Percentiles rank a stretch among this genome's conserved stretches.
Conservation (phyloP, 92 coral and sea anemone genomes). For the Porites divaricata region DNA sequence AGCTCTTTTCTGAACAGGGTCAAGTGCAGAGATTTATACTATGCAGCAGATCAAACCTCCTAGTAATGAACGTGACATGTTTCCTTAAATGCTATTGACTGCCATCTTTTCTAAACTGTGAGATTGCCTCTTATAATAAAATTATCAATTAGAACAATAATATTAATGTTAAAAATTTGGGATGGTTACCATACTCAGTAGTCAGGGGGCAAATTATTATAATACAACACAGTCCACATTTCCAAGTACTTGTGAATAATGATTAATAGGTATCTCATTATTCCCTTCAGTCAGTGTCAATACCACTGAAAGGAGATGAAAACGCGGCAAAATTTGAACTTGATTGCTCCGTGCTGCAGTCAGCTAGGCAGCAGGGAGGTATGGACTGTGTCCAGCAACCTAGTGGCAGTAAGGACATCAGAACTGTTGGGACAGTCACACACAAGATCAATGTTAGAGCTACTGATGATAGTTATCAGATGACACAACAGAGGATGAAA, state of each 20-base stretch:
- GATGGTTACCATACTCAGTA: no score
- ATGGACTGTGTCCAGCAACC: constrained; percentile 89
- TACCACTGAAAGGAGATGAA: constrained; percentile 67
- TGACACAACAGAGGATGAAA: constrained; percentile 90
- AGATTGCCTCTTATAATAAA: no score
- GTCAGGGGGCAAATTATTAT: no score
- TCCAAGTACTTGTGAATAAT: not conserved
- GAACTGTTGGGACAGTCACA: constrained; percentile 81
- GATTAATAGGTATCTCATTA: not conserved
- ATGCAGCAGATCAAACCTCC: not conserved
- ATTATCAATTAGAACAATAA: no score
- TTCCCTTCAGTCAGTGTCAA: constrained; percentile 60
- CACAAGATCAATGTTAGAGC: constrained; percentile 89
- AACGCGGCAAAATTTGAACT: constrained; percentile 68
- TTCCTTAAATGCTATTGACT: not conserved
- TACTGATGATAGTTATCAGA: constrained; percentile 93
- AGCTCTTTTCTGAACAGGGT: not conserved
- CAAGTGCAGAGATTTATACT: not conserved
- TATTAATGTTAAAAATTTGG: no score
- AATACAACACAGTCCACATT: no score
- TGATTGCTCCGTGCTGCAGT: constrained; percentile 64
- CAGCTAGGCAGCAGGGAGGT: constrained; percentile 64
- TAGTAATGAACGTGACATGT: no score
- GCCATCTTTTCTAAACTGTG: no score
- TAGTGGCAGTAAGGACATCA: constrained; percentile 53